These are phyloP conservation scores for Rhizomys pruinosus DNA, from an alignment of 2,113 vertebrate genomes.

Conservation along the genomic window DNA sequence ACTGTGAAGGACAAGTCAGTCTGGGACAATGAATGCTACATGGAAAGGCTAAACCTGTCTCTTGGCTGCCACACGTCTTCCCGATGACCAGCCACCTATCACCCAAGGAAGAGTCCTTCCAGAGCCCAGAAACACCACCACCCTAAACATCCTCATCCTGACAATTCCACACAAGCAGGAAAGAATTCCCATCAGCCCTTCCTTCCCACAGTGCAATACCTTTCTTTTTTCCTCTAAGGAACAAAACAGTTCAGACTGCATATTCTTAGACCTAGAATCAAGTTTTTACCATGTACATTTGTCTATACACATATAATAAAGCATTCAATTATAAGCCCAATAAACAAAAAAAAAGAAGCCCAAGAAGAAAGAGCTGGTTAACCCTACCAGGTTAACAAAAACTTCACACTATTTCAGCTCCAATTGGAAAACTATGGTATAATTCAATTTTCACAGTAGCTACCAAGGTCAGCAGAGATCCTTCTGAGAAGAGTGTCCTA, in stretches of 20 bases:
- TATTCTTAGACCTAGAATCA: background rate
- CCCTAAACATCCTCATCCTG: no score
- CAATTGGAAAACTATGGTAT: background rate
- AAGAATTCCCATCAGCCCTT: background rate
- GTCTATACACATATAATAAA: background rate
- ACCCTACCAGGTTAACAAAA: background rate
- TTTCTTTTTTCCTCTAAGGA: background rate
- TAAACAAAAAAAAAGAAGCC: background rate
- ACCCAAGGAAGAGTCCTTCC: background rate
- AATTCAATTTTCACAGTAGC: background rate
- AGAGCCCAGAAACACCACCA: background rate
- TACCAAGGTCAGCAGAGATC: background rate
- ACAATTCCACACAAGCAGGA: background rate
- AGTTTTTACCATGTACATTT: background rate
- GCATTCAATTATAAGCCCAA: background rate
- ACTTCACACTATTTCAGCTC: background rate
- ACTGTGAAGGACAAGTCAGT: slow-evolving; percentile 76
- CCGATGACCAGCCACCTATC: no score
- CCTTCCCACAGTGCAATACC: background rate
- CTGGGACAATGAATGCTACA: slow-evolving; percentile 73
- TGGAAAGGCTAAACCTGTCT: slow-evolving; percentile 66
- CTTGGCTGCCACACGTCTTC: background rate
- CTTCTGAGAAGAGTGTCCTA: background rate
- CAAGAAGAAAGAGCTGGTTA: background rate
- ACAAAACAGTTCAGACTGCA: background rate